A percentile compares a stretch with the other conserved stretches of the same genome.
phyloP scores from a whole-genome alignment of 2,888 invertebrate species.

The Venustoraphidia nigricollis region DNA sequence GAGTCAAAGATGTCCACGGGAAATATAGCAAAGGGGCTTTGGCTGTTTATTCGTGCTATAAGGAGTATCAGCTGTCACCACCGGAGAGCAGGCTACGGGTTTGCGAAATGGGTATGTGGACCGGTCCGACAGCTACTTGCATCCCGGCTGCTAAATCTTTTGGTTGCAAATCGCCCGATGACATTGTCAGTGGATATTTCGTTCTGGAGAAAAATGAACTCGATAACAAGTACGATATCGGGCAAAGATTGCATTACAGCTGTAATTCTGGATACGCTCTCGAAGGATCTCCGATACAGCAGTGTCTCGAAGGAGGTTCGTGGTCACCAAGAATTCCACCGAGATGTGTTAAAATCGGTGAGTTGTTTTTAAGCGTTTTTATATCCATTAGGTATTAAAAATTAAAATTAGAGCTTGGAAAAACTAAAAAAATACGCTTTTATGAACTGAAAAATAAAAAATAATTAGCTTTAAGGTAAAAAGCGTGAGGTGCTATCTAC shows the following conservation, averaged over 20 bases:
- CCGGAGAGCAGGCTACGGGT: conserved; percentile 22
- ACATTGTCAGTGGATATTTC: conserved; percentile 23
- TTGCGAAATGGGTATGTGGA: conserved; percentile 28
- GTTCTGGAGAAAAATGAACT: conserved; percentile 18
- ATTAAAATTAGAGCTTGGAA: no score
- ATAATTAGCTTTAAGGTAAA: no score
- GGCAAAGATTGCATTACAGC: conserved; percentile 23
- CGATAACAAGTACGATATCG: conserved; percentile 15
- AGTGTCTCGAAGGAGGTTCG: conserved; percentile 23
- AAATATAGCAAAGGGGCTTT: conserved; percentile 21
- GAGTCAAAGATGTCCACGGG: conserved; percentile 15
- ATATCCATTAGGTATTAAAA: no score
- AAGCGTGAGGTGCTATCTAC: no score
- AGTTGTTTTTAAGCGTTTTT: conserved; percentile 3
- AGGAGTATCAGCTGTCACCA: conserved; percentile 21
- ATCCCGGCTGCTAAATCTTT: conserved; percentile 13
- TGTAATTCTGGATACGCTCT: conserved; percentile 23
- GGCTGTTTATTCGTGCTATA: conserved; percentile 22
- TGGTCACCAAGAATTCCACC: conserved; percentile 26
- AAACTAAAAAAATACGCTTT: no score
- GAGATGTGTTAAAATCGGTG: conserved; percentile 14
- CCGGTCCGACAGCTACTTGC: conserved; percentile 23
- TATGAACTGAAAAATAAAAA: no score
- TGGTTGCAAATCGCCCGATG: conserved; percentile 20
- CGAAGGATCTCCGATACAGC: conserved; percentile 20